Evolutionary conservation across 2,113 vertebrate species (phyloP), one percentile per base, ranked within the genome.

Genomic region (Physeter macrocephalus): DNA sequence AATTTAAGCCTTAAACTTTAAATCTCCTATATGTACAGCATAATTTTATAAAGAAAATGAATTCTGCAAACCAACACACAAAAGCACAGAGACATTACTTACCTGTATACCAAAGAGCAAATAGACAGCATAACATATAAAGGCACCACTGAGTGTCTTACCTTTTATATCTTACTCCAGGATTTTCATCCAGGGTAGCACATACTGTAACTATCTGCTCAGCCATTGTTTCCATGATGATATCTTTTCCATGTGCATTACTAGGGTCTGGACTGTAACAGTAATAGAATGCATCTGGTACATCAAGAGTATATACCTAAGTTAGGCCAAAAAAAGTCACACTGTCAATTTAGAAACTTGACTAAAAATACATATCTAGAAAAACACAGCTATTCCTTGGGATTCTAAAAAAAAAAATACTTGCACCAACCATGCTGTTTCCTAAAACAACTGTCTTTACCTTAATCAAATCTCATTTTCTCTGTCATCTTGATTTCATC

Each of bases 171-270:
- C 99, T 98, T 87, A 99, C 99, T 39, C 99, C 99, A 27, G 99
- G 99, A 96, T 99, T 99, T 98, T 99, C 99, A 17, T 99, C 99
- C 96, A 99, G 96, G 0, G 99, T 99, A 87, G 99, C 99, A 95
- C 99, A 99, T 3, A 99, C 98, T 0, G 99, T 99, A 90, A 99
- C 99, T 39, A 99, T 99, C 96, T 99, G 99, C 59, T 99, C 99
- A 39, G 99, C 99, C 31, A 99, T 98, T 4, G 97, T 98, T 96
- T 99, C 99, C 98, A 99, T 98, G 29, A 99, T 98, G 81, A 97
- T 96, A 64, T 86, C 98, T 98, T 98, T 99, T 80, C 99, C 99
- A 31, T 96, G 98, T 90, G 98, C 97, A 94, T 98, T 99, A 59
- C 98, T 97, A 80, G 98, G 59, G 90, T 98, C 80, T 69, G 99